These are phyloP conservation scores for Drosophila pandora DNA, from an alignment of 1,140 invertebrate species.

Conservation along the genomic window DNA sequence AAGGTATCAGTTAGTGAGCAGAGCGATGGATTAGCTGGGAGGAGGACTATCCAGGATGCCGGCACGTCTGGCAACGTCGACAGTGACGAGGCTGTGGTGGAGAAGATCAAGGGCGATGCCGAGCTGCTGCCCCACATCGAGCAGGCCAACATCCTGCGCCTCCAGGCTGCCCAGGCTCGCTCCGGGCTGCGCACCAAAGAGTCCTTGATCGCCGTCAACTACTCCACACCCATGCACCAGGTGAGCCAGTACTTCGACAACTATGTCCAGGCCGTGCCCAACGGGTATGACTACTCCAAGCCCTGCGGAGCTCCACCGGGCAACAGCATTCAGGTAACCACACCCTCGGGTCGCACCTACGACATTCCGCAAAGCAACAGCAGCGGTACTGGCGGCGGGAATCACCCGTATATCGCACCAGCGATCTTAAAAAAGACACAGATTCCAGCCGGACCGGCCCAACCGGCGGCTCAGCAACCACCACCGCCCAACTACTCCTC, in stretches of 20 bases:
- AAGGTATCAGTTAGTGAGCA: conserved; percentile 10
- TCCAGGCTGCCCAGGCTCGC: conserved; percentile 51
- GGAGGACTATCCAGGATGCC: background rate
- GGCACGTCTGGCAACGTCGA: conserved; percentile 31
- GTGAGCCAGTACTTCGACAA: conserved; percentile 75
- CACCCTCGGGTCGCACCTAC: conserved; percentile 73
- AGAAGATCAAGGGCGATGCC: conserved; percentile 81
- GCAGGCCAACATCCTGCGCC: conserved; percentile 61
- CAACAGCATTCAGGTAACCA: conserved; percentile 72
- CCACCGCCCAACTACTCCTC: conserved; percentile 55
- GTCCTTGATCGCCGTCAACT: conserved; percentile 69
- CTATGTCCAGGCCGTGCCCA: conserved; percentile 67
- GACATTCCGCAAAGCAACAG: conserved; percentile 76
- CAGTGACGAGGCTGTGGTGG: conserved; percentile 61
- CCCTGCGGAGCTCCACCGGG: conserved; percentile 43
- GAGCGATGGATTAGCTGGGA: conserved; percentile 2
- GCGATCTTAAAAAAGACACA: conserved; percentile 60
- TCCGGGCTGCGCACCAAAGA: conserved; percentile 46
- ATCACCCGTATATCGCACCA: conserved; percentile 74
- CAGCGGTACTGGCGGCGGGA: conserved; percentile 65
- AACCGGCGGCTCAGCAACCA: conserved; percentile 35
- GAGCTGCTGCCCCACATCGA: conserved; percentile 71
- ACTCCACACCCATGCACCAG: conserved; percentile 73
- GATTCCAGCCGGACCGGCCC: conserved; percentile 36
- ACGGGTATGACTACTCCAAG: conserved; percentile 75